These are phyloP conservation scores for Lacerta agilis DNA, from an alignment of 2,797 vertebrate genomes.

Conservation along the genomic window DNA sequence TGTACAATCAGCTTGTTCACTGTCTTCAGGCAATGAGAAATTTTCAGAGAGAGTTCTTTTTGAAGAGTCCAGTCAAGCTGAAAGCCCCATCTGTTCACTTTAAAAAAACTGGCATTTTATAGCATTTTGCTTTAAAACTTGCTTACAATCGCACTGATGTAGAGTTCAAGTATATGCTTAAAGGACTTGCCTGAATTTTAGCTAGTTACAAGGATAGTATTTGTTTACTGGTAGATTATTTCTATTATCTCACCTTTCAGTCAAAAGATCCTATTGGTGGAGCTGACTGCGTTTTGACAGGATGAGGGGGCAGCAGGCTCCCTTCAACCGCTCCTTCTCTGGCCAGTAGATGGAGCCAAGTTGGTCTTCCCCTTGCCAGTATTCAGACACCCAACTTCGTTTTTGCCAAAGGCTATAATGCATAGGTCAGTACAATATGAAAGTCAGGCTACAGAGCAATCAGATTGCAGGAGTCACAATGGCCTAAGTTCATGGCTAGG, in stretches of 20 bases:
- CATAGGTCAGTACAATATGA: too few species aligned
- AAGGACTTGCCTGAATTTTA: not conserved
- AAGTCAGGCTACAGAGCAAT: too few species aligned
- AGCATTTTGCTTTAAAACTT: constrained; percentile 5
- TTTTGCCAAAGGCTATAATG: too few species aligned
- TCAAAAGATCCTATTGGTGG: not conserved
- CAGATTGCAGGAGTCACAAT: too few species aligned
- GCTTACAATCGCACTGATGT: constrained; percentile 9
- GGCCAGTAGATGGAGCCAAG: not conserved
- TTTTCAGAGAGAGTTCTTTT: constrained; percentile 10
- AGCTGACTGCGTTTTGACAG: not conserved
- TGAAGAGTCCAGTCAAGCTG: constrained; percentile 3
- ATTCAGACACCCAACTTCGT: not conserved
- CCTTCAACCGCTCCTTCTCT: not conserved
- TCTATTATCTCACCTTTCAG: not conserved
- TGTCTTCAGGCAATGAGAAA: constrained; percentile 7
- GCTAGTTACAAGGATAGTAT: not conserved
- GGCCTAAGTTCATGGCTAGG: too few species aligned
- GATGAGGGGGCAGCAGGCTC: not conserved
- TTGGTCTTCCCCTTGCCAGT: not conserved
- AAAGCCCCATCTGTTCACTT: constrained; percentile 27
- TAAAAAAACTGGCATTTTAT: not conserved
- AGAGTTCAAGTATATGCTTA: not conserved
- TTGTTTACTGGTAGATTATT: not conserved
- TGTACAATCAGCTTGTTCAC: not conserved